Evolutionary conservation across 2,888 invertebrate species (phyloP), one percentile per base, ranked within the genome.

Genomic region (Lissonota sp.): DNA sequence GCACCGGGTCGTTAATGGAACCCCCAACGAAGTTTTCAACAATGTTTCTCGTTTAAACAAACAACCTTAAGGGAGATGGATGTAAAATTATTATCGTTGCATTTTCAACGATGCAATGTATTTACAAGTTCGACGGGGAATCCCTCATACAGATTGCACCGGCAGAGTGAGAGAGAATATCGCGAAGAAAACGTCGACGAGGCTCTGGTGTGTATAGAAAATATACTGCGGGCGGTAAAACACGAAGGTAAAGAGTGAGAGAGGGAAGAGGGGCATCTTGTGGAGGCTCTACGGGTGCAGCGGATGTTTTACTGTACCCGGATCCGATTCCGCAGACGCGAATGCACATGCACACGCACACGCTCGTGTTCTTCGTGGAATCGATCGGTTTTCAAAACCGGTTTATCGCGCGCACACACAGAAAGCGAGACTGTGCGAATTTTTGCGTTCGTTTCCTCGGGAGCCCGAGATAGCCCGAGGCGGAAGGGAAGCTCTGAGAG

Each of bases 351-450:
- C 51, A 51, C 12, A 44, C 40, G 26, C 44, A 57, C 39, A 64
- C 66, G 66, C 26, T 49, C 37, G 84, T 84, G 84, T 83, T 79
- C 82, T 89, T 89, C 87, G 85, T 84, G 85, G 88, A 89, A 89
- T 87, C 88, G 88, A 90, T 88, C 87, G 82, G 80, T 79, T 62
- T 26, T 46, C 39, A 55, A 70, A 90, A 90, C 90, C 90, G 90
- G 90, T 90, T 90, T 88, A 26, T 79, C 80, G 80, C 85, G 78
- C 79, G 79, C 26, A 57, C 58, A 79, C 76, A 76, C 84, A 79
- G 14, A 55, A 55, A 14, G 58, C 72, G 73, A 69, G 79, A 40
- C 63, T 73, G 70, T 16, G 42, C 63, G 72, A 62, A 70, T 67
- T 26, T 26, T 26, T 63, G 75, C 72, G 72, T 76, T 49, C 49